phyloP scores from a whole-genome alignment of 1,140 invertebrate species.

The Lamellibrachia luymesi region DNA sequence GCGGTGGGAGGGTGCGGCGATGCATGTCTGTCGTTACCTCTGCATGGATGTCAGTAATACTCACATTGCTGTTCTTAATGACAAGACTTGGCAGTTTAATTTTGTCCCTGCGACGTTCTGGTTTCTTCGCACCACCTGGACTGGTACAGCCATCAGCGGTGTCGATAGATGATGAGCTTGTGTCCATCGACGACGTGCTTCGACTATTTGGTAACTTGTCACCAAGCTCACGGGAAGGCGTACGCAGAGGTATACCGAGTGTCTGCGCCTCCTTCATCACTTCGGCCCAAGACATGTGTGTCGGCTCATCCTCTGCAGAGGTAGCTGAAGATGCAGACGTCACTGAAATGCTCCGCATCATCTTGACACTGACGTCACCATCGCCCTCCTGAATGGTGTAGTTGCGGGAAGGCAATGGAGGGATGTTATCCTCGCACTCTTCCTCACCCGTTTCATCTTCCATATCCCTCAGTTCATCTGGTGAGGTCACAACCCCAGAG shows the following conservation, averaged over 20 bases:
- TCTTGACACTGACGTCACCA: background rate
- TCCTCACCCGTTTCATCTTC: background rate
- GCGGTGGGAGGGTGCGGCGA: background rate
- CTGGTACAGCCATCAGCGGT: background rate
- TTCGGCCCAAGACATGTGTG: constrained; percentile 28
- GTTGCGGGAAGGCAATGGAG: background rate
- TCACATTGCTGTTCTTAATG: background rate
- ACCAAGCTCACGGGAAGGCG: background rate
- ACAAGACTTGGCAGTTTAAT: background rate
- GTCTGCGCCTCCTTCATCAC: constrained; percentile 26
- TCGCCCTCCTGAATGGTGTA: background rate
- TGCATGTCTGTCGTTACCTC: background rate
- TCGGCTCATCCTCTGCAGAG: constrained; percentile 13
- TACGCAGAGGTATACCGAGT: constrained; percentile 24
- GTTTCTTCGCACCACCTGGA: background rate
- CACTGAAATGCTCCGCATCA: background rate
- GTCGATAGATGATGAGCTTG: background rate
- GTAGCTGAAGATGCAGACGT: background rate
- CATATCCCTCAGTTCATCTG: background rate
- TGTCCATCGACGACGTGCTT: background rate
- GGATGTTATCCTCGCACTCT: background rate
- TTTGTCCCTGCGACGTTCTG: background rate
- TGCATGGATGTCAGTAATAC: background rate
- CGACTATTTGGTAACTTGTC: background rate
- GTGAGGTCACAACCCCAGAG: background rate